Conservation (phyloP, 2,888 invertebrate genomes). For the Glyphotaelius pellucidus region DNA sequence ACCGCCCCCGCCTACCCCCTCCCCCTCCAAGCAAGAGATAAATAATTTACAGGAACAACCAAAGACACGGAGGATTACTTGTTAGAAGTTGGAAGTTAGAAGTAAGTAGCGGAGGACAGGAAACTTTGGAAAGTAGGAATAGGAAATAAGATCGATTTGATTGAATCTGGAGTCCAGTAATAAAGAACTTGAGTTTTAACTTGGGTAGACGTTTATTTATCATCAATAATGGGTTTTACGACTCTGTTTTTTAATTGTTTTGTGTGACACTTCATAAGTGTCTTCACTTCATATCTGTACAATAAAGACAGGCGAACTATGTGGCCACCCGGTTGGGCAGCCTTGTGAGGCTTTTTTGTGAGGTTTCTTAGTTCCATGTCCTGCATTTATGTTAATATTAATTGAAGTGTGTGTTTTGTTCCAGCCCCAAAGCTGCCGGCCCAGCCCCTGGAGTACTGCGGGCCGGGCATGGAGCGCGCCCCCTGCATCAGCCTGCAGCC, state of each 20-base stretch:
- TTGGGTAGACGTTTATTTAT: background rate
- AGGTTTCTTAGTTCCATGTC: no score
- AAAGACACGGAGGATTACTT: conserved; percentile 55
- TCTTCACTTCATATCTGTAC: no score
- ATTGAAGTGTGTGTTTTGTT: conserved; percentile 68
- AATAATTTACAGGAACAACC: conserved; percentile 55
- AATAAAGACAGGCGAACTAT: no score
- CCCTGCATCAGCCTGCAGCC: conserved; percentile 73
- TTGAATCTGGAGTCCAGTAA: background rate
- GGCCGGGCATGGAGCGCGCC: conserved; percentile 70
- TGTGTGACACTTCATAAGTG: no score
- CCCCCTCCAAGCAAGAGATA: conserved; percentile 23
- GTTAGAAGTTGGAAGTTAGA: background rate
- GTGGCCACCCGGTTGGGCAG: no score
- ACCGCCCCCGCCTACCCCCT: background rate
- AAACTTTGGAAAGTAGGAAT: conserved; percentile 18
- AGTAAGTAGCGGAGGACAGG: conserved; percentile 24
- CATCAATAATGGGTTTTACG: background rate
- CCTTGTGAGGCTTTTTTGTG: no score
- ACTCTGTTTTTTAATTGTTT: background rate
- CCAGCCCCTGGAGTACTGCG: conserved; percentile 77
- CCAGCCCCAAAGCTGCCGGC: conserved; percentile 82
- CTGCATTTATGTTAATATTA: background rate
- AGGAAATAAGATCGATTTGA: conserved; percentile 61
- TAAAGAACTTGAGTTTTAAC: background rate